These are phyloP conservation scores for Tenthredo amoena DNA, from an alignment of 2,888 invertebrate genomes.

Conservation along the genomic window DNA sequence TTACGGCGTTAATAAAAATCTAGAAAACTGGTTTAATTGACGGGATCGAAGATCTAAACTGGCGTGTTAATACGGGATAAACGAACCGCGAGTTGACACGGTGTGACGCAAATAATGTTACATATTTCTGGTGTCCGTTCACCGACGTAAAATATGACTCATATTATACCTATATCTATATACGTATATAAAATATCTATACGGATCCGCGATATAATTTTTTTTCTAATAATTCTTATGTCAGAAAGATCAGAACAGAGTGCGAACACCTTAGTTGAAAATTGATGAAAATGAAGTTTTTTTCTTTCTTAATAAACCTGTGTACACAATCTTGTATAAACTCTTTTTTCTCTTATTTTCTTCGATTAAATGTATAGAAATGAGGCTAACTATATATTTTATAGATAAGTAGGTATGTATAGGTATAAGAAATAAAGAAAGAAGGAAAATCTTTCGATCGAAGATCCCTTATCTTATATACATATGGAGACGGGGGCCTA, in stretches of 20 bases:
- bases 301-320: background rate
- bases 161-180: background rate
- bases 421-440: background rate
- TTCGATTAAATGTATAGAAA: no score
- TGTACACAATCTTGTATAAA: no score
- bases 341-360: no score
- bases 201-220: background rate
- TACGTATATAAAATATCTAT: background rate
- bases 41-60: conserved; percentile 18
- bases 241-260: no score
- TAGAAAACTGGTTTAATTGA: conserved; percentile 45
- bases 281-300: background rate
- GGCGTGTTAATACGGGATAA: conserved; percentile 40
- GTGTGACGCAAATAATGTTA: conserved; percentile 43
- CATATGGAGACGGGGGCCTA: background rate
- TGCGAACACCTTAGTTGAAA: no score
- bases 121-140: conserved; percentile 13
- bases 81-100: conserved; percentile 45
- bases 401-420: background rate
- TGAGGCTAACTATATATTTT: background rate
- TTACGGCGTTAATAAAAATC: conserved; percentile 3
- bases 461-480: conserved; percentile 6
- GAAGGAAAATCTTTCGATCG: background rate
- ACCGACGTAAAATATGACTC: background rate
- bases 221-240: background rate